phyloP scores from a whole-genome alignment of 2,797 vertebrate genomes.

The Jordanella pulchra region DNA sequence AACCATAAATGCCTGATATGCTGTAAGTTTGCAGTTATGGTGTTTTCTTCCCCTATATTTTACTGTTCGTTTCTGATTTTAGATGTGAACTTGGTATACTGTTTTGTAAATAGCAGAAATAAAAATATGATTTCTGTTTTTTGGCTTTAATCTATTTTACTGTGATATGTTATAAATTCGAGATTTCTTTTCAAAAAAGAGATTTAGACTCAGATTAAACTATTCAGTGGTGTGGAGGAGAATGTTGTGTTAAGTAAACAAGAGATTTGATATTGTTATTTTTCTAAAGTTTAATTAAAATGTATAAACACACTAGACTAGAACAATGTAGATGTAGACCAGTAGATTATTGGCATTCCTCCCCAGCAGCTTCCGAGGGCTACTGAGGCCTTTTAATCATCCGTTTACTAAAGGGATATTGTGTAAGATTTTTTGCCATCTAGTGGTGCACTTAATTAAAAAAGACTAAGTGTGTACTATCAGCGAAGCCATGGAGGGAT shows the following conservation, averaged over 20 bases:
- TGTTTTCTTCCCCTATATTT: constrained; percentile 54
- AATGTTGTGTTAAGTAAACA: background rate
- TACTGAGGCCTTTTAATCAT: too few species aligned
- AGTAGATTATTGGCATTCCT: too few species aligned
- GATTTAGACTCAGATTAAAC: too few species aligned
- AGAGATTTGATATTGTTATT: background rate
- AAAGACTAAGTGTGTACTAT: too few species aligned
- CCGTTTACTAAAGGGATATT: too few species aligned
- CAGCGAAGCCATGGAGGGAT: too few species aligned
- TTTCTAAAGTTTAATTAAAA: background rate
- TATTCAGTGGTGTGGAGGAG: background rate
- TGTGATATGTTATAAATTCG: background rate
- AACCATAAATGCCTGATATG: constrained; percentile 70
- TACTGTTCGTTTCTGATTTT: constrained; percentile 41
- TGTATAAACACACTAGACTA: background rate
- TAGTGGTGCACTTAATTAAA: too few species aligned
- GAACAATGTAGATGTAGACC: too few species aligned
- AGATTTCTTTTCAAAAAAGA: background rate
- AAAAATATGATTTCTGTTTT: constrained; percentile 64
- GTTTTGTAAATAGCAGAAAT: constrained; percentile 73
- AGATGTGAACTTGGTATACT: constrained; percentile 54
- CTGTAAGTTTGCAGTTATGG: constrained; percentile 38
- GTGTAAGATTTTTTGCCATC: too few species aligned
- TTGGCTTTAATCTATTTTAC: constrained; percentile 5
- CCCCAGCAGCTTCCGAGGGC: too few species aligned